Base-by-base conservation (phyloP, 2,113 vertebrate genomes). In the Tachuris rubrigastra region DNA sequence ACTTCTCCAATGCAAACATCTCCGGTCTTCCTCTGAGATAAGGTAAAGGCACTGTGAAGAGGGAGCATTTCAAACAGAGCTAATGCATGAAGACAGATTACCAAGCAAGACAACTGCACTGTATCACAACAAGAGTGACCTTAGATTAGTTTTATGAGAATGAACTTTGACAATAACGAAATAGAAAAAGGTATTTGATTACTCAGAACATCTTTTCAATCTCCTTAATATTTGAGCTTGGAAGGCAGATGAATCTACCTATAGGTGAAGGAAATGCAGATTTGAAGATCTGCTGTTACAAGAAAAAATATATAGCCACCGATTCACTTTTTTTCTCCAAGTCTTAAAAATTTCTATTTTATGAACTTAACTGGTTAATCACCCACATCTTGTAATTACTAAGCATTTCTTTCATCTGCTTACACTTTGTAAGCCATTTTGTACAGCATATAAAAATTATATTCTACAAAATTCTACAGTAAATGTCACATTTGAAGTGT, bases 1-100 rank as follows among this genome's bases (percentile, higher is more conserved):
- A 67, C 60, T 89, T 65, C 60, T 72, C 86, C 91, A 95, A 24
- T 10, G 49, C 69, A 94, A 96, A 95, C 73, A 92, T 44, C 60
- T 89, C 73, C 24, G 25, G 65, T 81, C 66, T 91, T 94, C 80
- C 69, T 75, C 77, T 42, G 47, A 46, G 76, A 89, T 85, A 90
- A 89, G 35, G 56, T 30, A 75, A 81, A 78, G 35, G 58, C 68
- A 78, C 19, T 21, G 14, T 15, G 52, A 90, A 68, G 20, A 73
- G 44, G 35, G 52, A 66, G 79, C 21, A 24, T 52, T 95, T 85
- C 84, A 85, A 49, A 59, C 6, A 52, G 22, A 89, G 41, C 18
- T 62, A 52, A 68, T 27, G 8, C 50, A 60, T 24, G n/a, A 89
- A 69, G 67, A 88, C 23, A 83, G 31, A 90, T 93, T 52, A 85